Percentiles rank a stretch among this genome's conserved stretches.
These are phyloP conservation scores for Leptocoma aspasia DNA, from an alignment of 2,113 vertebrate species.

Conservation along the genomic window DNA sequence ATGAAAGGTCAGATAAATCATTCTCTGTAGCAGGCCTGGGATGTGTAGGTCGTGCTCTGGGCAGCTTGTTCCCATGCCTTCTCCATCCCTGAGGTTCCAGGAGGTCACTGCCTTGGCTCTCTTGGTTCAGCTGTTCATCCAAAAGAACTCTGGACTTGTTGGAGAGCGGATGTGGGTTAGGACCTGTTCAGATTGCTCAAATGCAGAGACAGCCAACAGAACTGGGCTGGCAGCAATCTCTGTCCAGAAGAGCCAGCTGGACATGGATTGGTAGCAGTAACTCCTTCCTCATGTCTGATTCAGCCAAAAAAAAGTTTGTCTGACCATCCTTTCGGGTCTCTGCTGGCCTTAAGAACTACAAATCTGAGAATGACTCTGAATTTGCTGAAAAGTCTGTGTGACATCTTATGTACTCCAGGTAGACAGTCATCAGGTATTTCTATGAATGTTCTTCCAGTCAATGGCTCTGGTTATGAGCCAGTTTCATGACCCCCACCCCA, in stretches of 20 bases:
- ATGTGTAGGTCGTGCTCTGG: neutral
- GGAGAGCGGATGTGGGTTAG: neutral
- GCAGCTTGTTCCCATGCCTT: neutral
- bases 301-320: neutral
- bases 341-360: neutral
- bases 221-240: neutral
- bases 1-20: neutral
- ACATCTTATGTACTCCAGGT: neutral
- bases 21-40: neutral
- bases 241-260: neutral
- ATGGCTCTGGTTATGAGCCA: accelerated
- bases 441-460: neutral
- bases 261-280: neutral
- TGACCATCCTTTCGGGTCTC: neutral
- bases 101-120: neutral
- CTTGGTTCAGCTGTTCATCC: neutral
- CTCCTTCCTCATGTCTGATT: neutral
- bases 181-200: neutral
- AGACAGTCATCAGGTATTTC: neutral
- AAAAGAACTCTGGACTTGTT: neutral
- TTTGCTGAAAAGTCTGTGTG: neutral
- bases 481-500: neutral
- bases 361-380: neutral
- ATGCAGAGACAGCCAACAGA: neutral
- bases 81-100: neutral